A percentile compares a stretch with the other conserved stretches of the same genome.
phyloP scores from a whole-genome alignment of 2,888 invertebrate genomes.

The Hydrotaea cyrtoneurina region DNA sequence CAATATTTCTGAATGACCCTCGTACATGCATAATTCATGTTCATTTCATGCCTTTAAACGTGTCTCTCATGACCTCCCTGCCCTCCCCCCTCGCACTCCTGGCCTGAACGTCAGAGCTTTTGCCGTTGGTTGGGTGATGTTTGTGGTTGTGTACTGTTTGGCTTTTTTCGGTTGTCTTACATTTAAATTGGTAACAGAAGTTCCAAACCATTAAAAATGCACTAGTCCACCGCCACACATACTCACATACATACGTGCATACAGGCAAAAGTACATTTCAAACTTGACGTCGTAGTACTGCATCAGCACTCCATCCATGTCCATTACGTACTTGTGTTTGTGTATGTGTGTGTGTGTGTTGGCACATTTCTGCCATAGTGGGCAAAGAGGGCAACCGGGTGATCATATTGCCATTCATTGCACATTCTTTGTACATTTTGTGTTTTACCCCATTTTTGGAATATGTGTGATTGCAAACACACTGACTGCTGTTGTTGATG shows the following conservation, averaged over 20 bases:
- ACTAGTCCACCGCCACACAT: constrained; percentile 16
- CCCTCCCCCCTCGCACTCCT: not conserved
- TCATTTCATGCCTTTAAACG: constrained; percentile 1
- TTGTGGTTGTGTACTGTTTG: constrained; percentile 27
- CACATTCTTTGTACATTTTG: constrained; percentile 62
- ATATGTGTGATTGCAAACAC: constrained; percentile 53
- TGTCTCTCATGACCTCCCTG: not conserved
- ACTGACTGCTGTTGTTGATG: constrained; percentile 56
- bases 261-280: constrained; percentile 33
- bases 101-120: not conserved
- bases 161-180: constrained; percentile 58
- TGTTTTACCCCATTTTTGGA: not conserved
- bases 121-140: constrained; percentile 18
- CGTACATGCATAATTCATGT: not conserved
- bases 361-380: not conserved
- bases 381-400: constrained; percentile 11
- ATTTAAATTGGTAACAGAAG: constrained; percentile 52
- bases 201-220: constrained; percentile 34
- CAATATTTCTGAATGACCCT: not conserved
- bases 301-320: not conserved
- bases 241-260: constrained; percentile 42
- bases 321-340: constrained; percentile 14
- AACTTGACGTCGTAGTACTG: not conserved
- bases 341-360: constrained; percentile 24
- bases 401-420: constrained; percentile 58